Evolutionary conservation across 2,113 vertebrate genomes (phyloP), one percentile per base, ranked within the genome.

Genomic region (Leptocoma aspasia): DNA sequence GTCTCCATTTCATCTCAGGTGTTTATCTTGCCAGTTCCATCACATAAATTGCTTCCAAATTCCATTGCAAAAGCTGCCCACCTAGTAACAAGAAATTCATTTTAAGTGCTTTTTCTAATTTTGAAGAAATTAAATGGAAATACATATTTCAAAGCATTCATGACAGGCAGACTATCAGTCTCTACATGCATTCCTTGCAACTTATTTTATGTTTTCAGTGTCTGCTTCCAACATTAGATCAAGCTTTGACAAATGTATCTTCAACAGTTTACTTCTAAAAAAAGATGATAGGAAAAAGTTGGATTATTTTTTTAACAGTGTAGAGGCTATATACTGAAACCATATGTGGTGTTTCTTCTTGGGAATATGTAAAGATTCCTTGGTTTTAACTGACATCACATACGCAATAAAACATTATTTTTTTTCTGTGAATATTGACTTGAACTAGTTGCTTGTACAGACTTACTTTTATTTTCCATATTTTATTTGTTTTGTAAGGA

Each of bases 231-330:
- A 47, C 69, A 81, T 2, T 75, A 68, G 71, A 90, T 88, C 91
- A 88, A 86, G 41, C 70, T 94, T 85, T 95, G 82, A 93, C 75
- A 89, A 95, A 93, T 68, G 7, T 60, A 92, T 68, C 64, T 92
- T 68, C 52, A 82, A 92, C 92, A 96, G 88, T 82, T 91, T 92
- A 83, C 44, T 94, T 77, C 30, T 66, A 82, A 90, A 95, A 92
- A 82, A 77, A 90, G n/a, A 89, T 1, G 33, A 66, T 9, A 68
- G 50, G 47, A 66, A 90, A 77, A 92, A 70, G 45, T 35, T 71
- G 50, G 47, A 33, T 26, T 60, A 60, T 57, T 53, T 94, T 93
- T 92, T 80, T 73, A 56, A 56, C 90, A 89, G 71, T 10, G 20
- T 42, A 59, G 64, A 88, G 79, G 21, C 72, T 78, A 33, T 49